phyloP scores from a whole-genome alignment of 2,113 vertebrate species.

The Ariopsis seemanni region DNA sequence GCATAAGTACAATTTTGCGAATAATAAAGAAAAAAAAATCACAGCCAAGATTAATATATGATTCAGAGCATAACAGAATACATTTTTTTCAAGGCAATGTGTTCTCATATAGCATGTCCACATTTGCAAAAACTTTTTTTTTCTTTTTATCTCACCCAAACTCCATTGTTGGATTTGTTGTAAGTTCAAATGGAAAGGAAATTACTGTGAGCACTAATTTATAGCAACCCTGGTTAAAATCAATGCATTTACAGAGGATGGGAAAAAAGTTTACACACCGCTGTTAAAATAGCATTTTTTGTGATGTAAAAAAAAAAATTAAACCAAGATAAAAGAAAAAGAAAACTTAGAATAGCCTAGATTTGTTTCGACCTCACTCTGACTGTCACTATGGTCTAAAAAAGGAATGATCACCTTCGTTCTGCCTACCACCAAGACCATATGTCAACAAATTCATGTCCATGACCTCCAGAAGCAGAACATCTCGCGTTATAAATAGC shows the following conservation, averaged over 20 bases:
- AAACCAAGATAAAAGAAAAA: neutral
- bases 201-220: neutral
- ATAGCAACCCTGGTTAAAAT: neutral
- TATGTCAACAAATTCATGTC: too few relatives aligned
- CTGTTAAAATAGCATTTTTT: neutral
- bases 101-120: neutral
- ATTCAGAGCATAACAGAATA: neutral
- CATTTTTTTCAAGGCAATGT: neutral
- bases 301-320: neutral
- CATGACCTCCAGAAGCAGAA: too few relatives aligned
- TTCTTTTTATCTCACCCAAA: too few relatives aligned
- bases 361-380: too few relatives aligned
- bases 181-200: neutral
- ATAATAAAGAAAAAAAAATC: neutral
- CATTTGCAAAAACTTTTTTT: neutral
- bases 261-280: neutral
- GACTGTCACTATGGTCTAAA: too few relatives aligned
- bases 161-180: neutral
- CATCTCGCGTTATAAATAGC: too few relatives aligned
- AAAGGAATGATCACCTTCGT: too few relatives aligned
- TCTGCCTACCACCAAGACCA: too few relatives aligned
- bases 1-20: neutral
- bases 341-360: neutral
- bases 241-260: neutral
- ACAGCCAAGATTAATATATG: neutral